Conservation (phyloP, 2,113 vertebrate species). For the Tragelaphus buxtoni region DNA sequence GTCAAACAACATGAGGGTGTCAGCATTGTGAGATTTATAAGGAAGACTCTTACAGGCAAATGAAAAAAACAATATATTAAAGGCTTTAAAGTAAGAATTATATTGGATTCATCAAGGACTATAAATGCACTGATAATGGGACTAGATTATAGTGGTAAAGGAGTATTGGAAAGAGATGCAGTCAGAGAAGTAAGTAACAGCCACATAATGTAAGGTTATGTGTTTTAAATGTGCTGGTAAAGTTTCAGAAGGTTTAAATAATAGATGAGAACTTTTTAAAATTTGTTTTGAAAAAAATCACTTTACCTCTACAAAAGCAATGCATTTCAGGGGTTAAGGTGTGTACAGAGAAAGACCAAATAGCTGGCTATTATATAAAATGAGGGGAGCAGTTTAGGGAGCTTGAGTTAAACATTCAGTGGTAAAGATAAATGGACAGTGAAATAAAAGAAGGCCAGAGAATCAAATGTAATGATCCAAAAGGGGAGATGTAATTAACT, state of each 20-base stretch:
- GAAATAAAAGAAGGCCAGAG: background rate
- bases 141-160: background rate
- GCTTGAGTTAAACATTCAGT: background rate
- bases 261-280: background rate
- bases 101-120: background rate
- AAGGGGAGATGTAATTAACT: background rate
- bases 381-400: background rate
- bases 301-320: background rate
- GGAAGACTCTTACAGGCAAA: background rate
- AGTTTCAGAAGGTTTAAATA: background rate
- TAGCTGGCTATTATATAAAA: background rate
- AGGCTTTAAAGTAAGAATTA: background rate
- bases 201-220: background rate
- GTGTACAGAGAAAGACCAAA: background rate
- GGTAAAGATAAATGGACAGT: background rate
- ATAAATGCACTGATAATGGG: background rate
- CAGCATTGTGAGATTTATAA: background rate
- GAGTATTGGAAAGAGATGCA: background rate
- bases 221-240: background rate
- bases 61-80: background rate
- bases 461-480: background rate
- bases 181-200: background rate
- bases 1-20: background rate
- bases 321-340: background rate
- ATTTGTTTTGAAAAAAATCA: background rate